Evolutionary conservation across 35 echinoderm and acorn worm genomes (phyloP), one percentile per base, ranked within the genome.

Genomic region (Ophioderma brevispina): DNA sequence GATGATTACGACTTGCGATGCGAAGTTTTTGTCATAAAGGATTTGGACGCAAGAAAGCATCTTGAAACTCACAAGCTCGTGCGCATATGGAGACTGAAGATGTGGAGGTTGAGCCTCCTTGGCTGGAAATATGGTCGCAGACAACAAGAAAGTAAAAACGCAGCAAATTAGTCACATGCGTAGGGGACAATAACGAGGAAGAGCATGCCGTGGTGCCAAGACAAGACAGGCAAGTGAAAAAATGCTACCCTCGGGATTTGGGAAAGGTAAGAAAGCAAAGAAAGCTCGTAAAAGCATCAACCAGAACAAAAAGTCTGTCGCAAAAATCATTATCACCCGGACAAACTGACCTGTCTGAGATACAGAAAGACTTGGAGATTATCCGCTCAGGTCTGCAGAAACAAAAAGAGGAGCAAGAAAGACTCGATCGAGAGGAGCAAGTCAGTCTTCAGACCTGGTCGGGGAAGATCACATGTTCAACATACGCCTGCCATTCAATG

Each of bases 11-110:
- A 55, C 19, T 80, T 93, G 17, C 88, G 85, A 28, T 99, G 97
- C 56, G 89, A 92, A 25, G 86, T 89, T 86, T n/a, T n/a, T n/a
- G 95, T 93, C 63, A 92, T 89, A 31, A 99, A 99, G 81, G 97
- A 94, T 30, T 99, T 93, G n/a, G 90, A 82, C 38, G 82, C 93
- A 38, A 87, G 90, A 70, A 96, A 96, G 82, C 92, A 96, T 40
- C 70, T 93, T 64, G 64, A 90, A 75, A 55, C 55, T 6, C 94
- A 96, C 37, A 85, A 88, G 33, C 33, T 63, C 83, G 49, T 1
- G 63, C 63, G 32, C 63, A 59, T 32, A 59, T 13, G 49, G n/a
- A 32, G 52, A 40, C 52, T 37, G 83, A 85, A 0, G 52, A 52
- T 17, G 83, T 85, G 21, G 52, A 52, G 18, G 34, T n/a, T 36